phyloP scores from a whole-genome alignment of 2,113 vertebrate genomes.

The Penelope pileata region DNA sequence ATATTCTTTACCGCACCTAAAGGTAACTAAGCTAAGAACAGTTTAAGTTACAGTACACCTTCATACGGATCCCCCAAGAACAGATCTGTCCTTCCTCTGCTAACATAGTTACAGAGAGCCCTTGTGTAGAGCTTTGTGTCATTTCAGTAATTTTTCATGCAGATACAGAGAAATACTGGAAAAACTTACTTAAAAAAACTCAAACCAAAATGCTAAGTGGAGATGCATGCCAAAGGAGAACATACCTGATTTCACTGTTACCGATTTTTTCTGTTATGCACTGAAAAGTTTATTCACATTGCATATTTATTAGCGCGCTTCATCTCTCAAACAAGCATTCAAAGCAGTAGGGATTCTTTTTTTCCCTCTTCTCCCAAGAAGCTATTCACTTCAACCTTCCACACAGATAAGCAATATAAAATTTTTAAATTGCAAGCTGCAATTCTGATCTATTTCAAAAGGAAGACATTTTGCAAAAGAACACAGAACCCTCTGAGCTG shows the following conservation, averaged over 20 bases:
- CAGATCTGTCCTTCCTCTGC: neutral
- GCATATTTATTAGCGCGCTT: neutral
- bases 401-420: neutral
- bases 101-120: neutral
- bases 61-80: neutral
- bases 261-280: neutral
- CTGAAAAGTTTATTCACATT: slow-evolving; percentile 13
- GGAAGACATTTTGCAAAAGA: slow-evolving; percentile 40
- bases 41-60: neutral
- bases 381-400: slow-evolving; percentile 13
- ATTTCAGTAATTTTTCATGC: neutral
- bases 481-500: slow-evolving; percentile 52
- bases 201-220: neutral
- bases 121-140: neutral
- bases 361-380: slow-evolving; percentile 21
- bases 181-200: neutral
- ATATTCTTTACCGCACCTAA: neutral
- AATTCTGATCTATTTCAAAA: slow-evolving; percentile 70
- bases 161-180: neutral
- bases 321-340: neutral
- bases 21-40: neutral
- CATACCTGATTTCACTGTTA: neutral
- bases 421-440: slow-evolving; percentile 38
- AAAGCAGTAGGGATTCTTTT: neutral
- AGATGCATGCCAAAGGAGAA: neutral